phyloP scores from a whole-genome alignment of 1,140 invertebrate genomes.

The Littorina saxatilis region DNA sequence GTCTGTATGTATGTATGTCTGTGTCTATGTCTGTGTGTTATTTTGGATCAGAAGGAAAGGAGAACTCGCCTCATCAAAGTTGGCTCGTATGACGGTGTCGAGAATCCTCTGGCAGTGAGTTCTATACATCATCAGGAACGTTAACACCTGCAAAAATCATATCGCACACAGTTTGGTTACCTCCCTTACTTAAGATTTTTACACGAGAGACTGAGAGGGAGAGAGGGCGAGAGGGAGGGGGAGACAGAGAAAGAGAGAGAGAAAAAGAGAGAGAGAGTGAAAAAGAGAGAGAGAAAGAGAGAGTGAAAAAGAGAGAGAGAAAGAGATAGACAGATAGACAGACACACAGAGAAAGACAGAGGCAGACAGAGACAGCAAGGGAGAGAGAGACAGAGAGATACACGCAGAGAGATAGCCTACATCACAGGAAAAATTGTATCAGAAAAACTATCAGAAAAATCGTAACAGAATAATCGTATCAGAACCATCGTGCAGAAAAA shows the following conservation, averaged over 20 bases:
- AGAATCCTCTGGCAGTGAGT: slow-evolving; percentile 79
- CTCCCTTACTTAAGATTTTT: too few relatives aligned
- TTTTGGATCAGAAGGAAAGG: too few relatives aligned
- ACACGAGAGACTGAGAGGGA: background rate
- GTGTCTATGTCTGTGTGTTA: too few relatives aligned
- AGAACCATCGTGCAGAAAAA: too few relatives aligned
- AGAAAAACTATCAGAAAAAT: too few relatives aligned
- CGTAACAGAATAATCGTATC: too few relatives aligned
- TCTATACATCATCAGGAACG: slow-evolving; percentile 79
- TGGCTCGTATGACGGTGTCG: slow-evolving; percentile 78
- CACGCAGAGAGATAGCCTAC: too few relatives aligned
- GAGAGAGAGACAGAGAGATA: background rate
- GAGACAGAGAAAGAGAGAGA: background rate
- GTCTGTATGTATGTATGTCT: too few relatives aligned
- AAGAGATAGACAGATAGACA: background rate
- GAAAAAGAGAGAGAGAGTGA: background rate
- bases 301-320: background rate
- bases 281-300: background rate
- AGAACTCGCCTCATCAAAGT: slow-evolving; percentile 78
- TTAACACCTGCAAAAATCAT: slow-evolving; percentile 69
- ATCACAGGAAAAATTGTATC: too few relatives aligned
- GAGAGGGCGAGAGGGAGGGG: background rate
- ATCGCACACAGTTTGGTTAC: background rate
- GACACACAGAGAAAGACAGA: background rate
- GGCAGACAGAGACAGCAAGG: background rate